These are phyloP conservation scores for Sparidentex hasta DNA, from an alignment of 2,797 vertebrate species.

Conservation along the genomic window DNA sequence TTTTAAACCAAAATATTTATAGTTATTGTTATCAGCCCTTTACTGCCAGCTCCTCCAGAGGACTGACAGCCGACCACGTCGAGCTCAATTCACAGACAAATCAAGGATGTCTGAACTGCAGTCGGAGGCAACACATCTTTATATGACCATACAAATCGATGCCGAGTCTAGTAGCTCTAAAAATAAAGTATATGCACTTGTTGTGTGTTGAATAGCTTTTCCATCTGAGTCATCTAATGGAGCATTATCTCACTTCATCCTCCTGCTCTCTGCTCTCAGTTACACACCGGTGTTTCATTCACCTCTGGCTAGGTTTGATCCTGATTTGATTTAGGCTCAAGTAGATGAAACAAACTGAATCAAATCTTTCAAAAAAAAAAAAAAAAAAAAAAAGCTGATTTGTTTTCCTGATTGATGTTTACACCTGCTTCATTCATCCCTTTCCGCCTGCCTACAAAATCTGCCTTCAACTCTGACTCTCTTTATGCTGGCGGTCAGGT, in stretches of 20 bases:
- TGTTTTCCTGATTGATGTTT: background rate
- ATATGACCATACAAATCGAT: conserved; percentile 13
- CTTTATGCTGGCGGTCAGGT: background rate
- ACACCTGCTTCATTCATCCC: background rate
- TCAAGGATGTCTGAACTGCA: background rate
- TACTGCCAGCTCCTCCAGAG: background rate
- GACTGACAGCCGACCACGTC: background rate
- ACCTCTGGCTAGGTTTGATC: background rate
- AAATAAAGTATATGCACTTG: conserved; percentile 7
- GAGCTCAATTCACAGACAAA: background rate
- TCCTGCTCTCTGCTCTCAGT: conserved; percentile 4
- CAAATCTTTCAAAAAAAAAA: background rate
- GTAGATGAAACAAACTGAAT: background rate
- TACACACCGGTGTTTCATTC: conserved; percentile 15
- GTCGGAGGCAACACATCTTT: background rate
- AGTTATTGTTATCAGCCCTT: too few species aligned
- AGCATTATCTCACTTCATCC: conserved; percentile 7
- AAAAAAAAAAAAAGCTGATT: background rate
- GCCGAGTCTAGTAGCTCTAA: background rate
- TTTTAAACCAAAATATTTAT: too few species aligned
- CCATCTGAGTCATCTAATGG: conserved; percentile 44
- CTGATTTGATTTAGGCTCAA: background rate
- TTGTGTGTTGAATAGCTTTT: conserved; percentile 9
- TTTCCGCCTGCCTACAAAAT: background rate
- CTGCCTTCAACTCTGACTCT: conserved; percentile 40